phyloP scores from a whole-genome alignment of 2,888 invertebrate genomes.

The Aquatica leii region DNA sequence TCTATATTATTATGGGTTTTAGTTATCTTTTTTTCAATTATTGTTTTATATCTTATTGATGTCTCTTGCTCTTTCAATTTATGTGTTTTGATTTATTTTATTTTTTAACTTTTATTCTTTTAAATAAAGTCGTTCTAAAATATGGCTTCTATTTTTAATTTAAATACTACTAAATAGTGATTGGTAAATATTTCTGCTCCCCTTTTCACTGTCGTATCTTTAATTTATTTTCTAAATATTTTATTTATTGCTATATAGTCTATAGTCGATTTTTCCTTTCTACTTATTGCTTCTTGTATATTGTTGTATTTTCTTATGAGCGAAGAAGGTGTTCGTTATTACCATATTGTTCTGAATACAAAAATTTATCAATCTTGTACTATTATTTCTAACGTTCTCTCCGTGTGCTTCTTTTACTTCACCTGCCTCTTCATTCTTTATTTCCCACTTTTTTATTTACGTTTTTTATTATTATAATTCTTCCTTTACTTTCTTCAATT shows the following conservation, averaged over 20 bases:
- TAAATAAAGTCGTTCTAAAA: too few relatives aligned
- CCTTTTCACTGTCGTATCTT: too few relatives aligned
- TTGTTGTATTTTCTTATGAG: constrained; percentile 21
- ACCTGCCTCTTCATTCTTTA: background rate
- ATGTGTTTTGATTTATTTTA: too few relatives aligned
- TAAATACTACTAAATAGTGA: too few relatives aligned
- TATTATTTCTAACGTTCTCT: constrained; percentile 10
- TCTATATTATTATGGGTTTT: too few relatives aligned
- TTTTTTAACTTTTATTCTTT: too few relatives aligned
- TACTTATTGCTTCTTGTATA: constrained; percentile 23
- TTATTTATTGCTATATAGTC: constrained; percentile 22
- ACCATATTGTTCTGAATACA: constrained; percentile 19
- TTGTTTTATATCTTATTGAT: too few relatives aligned
- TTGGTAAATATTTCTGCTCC: too few relatives aligned
- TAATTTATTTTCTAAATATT: background rate
- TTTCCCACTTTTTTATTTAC: constrained; percentile 20
- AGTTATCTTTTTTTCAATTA: too few relatives aligned
- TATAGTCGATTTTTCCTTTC: constrained; percentile 23
- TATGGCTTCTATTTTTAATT: too few relatives aligned
- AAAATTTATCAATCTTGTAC: constrained; percentile 9
- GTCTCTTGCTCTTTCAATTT: background rate
- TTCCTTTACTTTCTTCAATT: constrained; percentile 8
- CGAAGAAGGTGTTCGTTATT: constrained; percentile 13
- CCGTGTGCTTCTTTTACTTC: background rate
- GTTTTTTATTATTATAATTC: constrained; percentile 10